Base-by-base conservation (phyloP, 2,113 vertebrate genomes). In the Tamias sibiricus region DNA sequence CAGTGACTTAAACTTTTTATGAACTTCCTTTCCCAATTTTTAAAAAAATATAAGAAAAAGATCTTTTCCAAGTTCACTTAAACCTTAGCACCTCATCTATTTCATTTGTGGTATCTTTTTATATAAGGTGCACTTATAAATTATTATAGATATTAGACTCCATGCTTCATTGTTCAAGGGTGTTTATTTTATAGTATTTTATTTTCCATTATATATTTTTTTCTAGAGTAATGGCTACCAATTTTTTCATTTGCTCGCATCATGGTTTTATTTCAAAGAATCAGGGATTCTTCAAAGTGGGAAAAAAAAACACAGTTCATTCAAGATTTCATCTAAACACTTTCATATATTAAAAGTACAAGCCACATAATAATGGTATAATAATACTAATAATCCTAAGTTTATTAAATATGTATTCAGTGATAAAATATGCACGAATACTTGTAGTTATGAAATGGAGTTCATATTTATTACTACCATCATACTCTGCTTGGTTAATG, bases 31-130 rank as follows among this genome's bases (percentile, higher is more conserved):
- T 95, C 44, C 64, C 77, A 74, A 80, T 96, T 74, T 62, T 82
- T 7, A 91, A 97, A 96, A 97, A 92, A 94, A 93, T 92, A 84
- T 40, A 94, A 98, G 91, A 96, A 87, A 74, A 86, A 88, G 28
- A 75, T 69, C 9, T 96, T 85, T 40, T 75, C 72, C 59, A 74
- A 83, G 87, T 62, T 84, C 59, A 74, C 11, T 96, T 52, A 71
- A 62, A 95, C 1, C 87, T 95, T 86, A 82, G 89, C 20, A 35
- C 37, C 26, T 96, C 68, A n/a, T 91, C 95, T 22, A 32, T 97
- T 87, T 92, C 90, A 77, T 74, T 28, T 79, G n/a, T 26, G 37
- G 14, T n/a, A 69, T 91, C 42, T 69, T 96, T 93, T 35, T 92
- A 81, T 89, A 90, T 71, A 81, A 95, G 19, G 6, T 14, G 93